Conservation (phyloP, 2,797 vertebrate species). For the Odontamblyopus lacepedii region DNA sequence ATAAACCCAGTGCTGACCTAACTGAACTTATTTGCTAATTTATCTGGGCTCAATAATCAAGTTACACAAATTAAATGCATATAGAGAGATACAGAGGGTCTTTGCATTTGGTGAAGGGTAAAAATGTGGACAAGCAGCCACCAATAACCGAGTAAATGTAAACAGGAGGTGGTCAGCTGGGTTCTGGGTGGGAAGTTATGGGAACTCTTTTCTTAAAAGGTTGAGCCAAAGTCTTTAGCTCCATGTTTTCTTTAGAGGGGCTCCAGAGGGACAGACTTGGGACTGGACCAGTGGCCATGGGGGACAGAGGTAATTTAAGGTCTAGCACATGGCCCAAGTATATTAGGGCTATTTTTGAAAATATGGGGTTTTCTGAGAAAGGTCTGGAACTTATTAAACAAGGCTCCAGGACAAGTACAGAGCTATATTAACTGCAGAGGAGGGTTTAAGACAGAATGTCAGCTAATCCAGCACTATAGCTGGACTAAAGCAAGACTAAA, state of each 20-base stretch:
- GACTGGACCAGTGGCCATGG: neutral
- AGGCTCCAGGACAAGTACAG: neutral
- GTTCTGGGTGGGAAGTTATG: constrained; percentile 26
- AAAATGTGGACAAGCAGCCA: neutral
- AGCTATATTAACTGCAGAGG: neutral
- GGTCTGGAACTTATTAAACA: neutral
- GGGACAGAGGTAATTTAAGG: neutral
- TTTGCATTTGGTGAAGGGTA: neutral
- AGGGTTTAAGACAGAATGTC: neutral
- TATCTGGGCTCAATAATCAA: neutral
- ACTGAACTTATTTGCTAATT: constrained; percentile 37
- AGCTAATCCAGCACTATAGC: too few species aligned
- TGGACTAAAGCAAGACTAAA: too few species aligned
- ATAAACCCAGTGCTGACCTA: constrained; percentile 39
- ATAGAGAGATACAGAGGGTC: neutral
- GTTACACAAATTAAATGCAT: constrained; percentile 7
- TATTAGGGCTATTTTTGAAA: neutral
- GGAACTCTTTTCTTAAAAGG: constrained; percentile 44
- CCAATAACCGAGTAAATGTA: constrained; percentile 36
- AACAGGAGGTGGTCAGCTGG: constrained; percentile 58
- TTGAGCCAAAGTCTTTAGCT: constrained; percentile 22
- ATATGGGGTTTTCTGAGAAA: neutral
- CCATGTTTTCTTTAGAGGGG: constrained; percentile 24
- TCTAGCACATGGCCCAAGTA: neutral
- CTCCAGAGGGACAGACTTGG: constrained; percentile 25